These are phyloP conservation scores for Circaetus cinerascens DNA, from an alignment of 2,113 vertebrate species.

Conservation along the genomic window DNA sequence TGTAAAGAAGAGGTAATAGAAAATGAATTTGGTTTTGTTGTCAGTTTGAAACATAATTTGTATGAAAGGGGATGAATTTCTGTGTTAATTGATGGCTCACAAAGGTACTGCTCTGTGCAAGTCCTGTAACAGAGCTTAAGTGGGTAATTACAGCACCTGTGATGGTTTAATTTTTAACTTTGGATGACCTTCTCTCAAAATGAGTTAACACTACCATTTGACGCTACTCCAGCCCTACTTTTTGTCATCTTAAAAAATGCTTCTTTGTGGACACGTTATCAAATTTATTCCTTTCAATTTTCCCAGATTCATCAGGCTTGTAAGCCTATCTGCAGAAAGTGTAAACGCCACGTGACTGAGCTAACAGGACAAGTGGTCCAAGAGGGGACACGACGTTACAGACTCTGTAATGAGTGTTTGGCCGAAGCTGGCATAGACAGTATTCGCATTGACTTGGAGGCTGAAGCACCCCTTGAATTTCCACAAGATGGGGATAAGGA, in stretches of 20 bases:
- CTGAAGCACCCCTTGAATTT: constrained; percentile 72
- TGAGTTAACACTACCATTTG: accelerated
- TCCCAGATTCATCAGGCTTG: constrained; percentile 94
- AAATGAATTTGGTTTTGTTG: not conserved
- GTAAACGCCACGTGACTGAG: constrained; percentile 91
- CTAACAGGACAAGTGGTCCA: constrained; percentile 93
- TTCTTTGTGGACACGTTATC: not conserved
- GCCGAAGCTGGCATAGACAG: constrained; percentile 88
- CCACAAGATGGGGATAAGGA: constrained; percentile 78
- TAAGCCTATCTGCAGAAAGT: constrained; percentile 95
- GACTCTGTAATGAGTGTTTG: constrained; percentile 89
- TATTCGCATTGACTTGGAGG: constrained; percentile 83
- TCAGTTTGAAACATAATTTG: not conserved
- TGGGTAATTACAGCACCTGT: not conserved
- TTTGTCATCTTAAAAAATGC: not conserved
- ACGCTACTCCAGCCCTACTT: not conserved
- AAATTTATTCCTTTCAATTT: not conserved
- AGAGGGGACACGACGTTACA: constrained; percentile 89
- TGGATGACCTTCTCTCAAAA: not conserved
- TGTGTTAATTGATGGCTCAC: not conserved
- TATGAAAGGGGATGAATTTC: not conserved
- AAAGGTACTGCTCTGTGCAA: not conserved
- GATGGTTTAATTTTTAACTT: not conserved
- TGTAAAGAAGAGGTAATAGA: not conserved
- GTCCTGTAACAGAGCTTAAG: not conserved